Base-by-base conservation (phyloP, 2,888 invertebrate genomes). In the Onchidella celtica region DNA sequence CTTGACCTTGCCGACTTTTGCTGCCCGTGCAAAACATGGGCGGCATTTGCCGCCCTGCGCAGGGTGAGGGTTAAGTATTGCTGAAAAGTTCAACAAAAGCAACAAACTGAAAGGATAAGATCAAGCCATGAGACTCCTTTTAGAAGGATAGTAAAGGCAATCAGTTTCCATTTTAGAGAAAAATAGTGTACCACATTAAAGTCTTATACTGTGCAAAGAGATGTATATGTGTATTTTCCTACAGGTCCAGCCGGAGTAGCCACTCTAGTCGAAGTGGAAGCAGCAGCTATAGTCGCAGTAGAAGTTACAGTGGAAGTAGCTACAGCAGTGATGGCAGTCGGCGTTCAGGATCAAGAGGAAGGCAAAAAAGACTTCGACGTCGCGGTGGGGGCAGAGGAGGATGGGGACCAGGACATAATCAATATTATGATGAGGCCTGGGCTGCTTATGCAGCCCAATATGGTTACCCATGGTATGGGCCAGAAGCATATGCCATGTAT, bases 261-360 rank as follows among this genome's bases (percentile, higher is more conserved):
- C 34, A 38, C 27, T 59, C 32, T 11, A 59, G 72, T 11, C 11
- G 59, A n/a, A 59, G 59, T 59, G 9, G 47, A 6, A 47, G 47
- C 47, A 47, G 47, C 72, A 73, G 72, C 32, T 27, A 11, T 32
- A 70, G 78, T 40, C 9, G 38, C 59, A 80, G 80, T 34, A 9
- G 57, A 11, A 80, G 81, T 57, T 14, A 65, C 17, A 75, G 75
- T 36, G 9, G 59, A 9, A 63, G 65, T 27, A 68, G 75, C 61
- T 38, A 40, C 69, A 75, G 69, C 14, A 59, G 34, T 61, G 75
- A 75, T 61, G 38, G 59, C 2, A 34, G 21, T 1, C 40, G 85
- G 36, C 83, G 82, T 29, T 77, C 83, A n/a, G 76, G 85, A 61
- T 83, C 85, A 14, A 77, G 68, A 40, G 84, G 83, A 40, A 77